Conservation (phyloP, 2,888 invertebrate genomes). For the Erebia palarica region DNA sequence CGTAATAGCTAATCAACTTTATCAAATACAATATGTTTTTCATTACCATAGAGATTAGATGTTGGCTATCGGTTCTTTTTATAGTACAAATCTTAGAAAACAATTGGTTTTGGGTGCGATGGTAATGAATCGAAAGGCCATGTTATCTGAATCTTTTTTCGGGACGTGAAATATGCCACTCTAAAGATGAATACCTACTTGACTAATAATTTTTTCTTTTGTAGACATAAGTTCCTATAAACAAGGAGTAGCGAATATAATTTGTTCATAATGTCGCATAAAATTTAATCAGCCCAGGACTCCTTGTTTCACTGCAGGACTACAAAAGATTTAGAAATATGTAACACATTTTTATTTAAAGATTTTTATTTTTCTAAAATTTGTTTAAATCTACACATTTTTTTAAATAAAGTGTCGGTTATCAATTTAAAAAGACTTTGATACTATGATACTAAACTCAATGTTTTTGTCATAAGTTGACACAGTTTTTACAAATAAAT, state of each 20-base stretch:
- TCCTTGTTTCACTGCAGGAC: too few relatives aligned
- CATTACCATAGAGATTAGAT: slow-evolving; percentile 30
- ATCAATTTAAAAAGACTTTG: too few relatives aligned
- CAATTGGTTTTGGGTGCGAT: slow-evolving; percentile 34
- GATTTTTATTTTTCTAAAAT: too few relatives aligned
- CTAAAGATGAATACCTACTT: not conserved
- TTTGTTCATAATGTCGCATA: not conserved
- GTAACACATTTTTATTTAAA: too few relatives aligned
- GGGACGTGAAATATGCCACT: slow-evolving; percentile 11
- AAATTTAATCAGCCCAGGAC: too few relatives aligned
- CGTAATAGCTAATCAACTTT: slow-evolving; percentile 19
- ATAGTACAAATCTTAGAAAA: slow-evolving; percentile 20
- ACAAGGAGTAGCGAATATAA: not conserved
- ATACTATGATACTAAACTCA: too few relatives aligned
- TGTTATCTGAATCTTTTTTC: not conserved
- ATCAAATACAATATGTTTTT: slow-evolving; percentile 20
- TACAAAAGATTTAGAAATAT: too few relatives aligned
- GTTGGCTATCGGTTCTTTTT: slow-evolving; percentile 24
- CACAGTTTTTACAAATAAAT: too few relatives aligned
- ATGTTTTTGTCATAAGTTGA: too few relatives aligned
- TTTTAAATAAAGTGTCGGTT: too few relatives aligned
- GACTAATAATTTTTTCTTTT: not conserved
- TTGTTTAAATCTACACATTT: too few relatives aligned
- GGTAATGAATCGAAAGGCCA: slow-evolving; percentile 28
- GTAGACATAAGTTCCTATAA: too few relatives aligned